Evolutionary conservation across 2,888 invertebrate genomes (phyloP).

Genomic region (Tryphoninae sp.): DNA sequence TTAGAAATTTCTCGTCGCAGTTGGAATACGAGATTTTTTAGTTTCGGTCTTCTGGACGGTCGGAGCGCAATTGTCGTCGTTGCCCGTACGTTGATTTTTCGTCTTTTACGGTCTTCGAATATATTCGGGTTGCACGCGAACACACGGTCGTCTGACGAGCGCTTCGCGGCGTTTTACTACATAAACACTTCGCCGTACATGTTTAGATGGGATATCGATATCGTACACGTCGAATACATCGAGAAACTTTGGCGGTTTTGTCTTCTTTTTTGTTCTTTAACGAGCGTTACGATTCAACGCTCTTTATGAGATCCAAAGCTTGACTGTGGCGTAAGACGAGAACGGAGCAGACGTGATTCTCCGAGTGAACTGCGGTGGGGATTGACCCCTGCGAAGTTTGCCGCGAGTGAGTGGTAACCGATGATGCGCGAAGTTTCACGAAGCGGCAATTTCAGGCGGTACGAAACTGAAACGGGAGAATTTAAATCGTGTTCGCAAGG

Average conservation of each 20-base stretch:
- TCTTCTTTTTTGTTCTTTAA: constrained; percentile 7
- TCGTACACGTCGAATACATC: constrained; percentile 70
- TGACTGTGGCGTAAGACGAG: constrained; percentile 30
- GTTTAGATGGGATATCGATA: constrained; percentile 57
- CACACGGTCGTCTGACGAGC: constrained; percentile 68
- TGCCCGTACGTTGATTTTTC: constrained; percentile 1
- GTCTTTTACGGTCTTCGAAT: constrained; percentile 12
- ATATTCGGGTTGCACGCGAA: constrained; percentile 55
- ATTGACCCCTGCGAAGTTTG: background rate
- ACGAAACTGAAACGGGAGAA: background rate
- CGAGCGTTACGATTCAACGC: constrained; percentile 4
- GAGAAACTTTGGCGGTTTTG: constrained; percentile 27
- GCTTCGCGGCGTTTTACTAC: constrained; percentile 72
- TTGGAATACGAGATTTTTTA: background rate
- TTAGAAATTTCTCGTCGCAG: background rate
- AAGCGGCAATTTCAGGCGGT: background rate
- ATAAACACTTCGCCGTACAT: constrained; percentile 75
- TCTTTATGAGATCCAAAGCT: constrained; percentile 26
- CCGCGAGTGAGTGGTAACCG: background rate
- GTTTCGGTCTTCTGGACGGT: background rate
- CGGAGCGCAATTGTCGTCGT: constrained; percentile 1
- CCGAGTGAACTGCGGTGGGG: constrained; percentile 2
- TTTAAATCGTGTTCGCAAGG: background rate
- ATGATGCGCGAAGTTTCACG: background rate
- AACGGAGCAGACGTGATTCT: constrained; percentile 43